phyloP scores from a whole-genome alignment of 2,797 vertebrate species.

The Tapera naevia region DNA sequence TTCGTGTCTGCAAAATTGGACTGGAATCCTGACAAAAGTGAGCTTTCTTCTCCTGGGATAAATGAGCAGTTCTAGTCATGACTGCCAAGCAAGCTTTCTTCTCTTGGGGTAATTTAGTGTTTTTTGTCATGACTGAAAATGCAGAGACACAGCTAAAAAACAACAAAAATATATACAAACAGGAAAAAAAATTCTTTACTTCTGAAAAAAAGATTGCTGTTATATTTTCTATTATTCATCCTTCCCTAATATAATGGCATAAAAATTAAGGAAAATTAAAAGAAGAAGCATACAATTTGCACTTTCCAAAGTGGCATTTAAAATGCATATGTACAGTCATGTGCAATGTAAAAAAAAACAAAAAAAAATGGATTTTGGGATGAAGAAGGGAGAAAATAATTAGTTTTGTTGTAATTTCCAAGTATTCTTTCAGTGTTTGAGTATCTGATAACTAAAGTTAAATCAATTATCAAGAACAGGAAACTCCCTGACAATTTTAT shows the following conservation, averaged over 20 bases:
- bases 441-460: background rate
- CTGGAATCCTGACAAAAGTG: constrained; percentile 40
- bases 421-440: background rate
- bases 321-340: background rate
- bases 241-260: background rate
- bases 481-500: background rate
- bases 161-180: background rate
- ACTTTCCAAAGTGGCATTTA: background rate
- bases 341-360: background rate
- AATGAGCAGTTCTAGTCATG: constrained; percentile 10
- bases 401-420: background rate
- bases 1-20: constrained; percentile 16
- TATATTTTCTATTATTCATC: background rate
- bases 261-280: background rate
- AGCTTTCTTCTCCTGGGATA: constrained; percentile 34
- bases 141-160: background rate
- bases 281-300: background rate
- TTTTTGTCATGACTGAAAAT: background rate
- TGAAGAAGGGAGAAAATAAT: background rate
- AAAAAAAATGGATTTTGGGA: background rate
- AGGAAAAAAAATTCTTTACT: background rate
- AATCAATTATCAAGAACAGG: background rate
- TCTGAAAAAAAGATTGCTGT: background rate
- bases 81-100: background rate
- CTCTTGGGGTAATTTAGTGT: background rate